A percentile compares a stretch with the other conserved stretches of the same genome.
Conservation (phyloP, 2,888 invertebrate genomes). For the Cyaniris semiargus region DNA sequence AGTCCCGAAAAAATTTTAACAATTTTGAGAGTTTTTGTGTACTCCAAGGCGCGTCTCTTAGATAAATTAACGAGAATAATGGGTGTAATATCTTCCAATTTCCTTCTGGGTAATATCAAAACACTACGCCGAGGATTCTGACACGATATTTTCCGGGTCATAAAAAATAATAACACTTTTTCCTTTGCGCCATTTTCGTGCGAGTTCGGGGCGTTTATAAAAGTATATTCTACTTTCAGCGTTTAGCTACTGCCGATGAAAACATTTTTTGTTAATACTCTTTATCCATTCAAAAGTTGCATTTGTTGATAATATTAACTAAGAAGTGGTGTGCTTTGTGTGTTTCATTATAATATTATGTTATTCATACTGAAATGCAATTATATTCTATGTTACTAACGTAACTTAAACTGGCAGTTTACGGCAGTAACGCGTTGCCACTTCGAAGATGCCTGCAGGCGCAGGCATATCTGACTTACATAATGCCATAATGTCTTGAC, state of each 20-base stretch:
- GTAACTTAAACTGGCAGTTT: too few species aligned
- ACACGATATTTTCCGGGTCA: conserved; percentile 35
- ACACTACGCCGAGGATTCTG: conserved; percentile 34
- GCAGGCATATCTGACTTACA: too few species aligned
- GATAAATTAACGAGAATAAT: conserved; percentile 25
- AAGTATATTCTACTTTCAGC: conserved; percentile 30
- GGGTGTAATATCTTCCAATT: conserved; percentile 21
- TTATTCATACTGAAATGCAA: too few species aligned
- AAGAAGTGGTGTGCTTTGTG: too few species aligned
- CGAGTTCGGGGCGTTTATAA: conserved; percentile 36
- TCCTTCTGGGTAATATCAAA: conserved; percentile 27
- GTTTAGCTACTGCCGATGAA: background rate
- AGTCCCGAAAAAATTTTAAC: background rate
- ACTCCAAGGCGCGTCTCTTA: background rate
- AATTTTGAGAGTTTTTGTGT: background rate
- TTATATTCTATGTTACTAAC: too few species aligned
- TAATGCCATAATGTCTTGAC: too few species aligned
- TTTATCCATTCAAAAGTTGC: too few species aligned
- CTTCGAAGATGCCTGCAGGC: too few species aligned
- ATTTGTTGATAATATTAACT: too few species aligned
- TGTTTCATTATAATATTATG: too few species aligned
- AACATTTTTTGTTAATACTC: background rate
- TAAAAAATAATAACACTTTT: conserved; percentile 39
- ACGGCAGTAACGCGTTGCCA: too few species aligned
- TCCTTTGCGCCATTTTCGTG: conserved; percentile 37